These are phyloP conservation scores for Nixonia krombeini DNA, from an alignment of 1,140 invertebrate species.

Conservation along the genomic window DNA sequence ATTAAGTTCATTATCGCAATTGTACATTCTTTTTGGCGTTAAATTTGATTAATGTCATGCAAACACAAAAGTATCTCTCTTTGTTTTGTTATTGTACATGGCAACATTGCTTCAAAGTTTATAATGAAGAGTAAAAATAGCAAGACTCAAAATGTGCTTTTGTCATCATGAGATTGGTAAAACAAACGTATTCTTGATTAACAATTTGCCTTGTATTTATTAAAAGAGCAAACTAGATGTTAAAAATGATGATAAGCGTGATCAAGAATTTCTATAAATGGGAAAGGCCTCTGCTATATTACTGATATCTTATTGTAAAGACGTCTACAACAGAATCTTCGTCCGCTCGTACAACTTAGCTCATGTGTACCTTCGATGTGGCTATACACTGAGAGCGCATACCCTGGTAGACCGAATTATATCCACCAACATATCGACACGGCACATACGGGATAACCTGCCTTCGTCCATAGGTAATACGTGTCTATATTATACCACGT, in stretches of 20 bases:
- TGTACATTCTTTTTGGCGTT: too few relatives aligned
- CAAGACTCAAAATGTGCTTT: too few relatives aligned
- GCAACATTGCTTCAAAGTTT: too few relatives aligned
- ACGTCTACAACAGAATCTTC: conserved; percentile 62
- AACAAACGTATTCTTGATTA: not conserved
- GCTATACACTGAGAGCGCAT: conserved; percentile 54
- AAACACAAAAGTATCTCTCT: too few relatives aligned
- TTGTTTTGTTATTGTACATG: too few relatives aligned
- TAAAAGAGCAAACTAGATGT: not conserved
- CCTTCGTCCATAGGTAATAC: conserved; percentile 25
- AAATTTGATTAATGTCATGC: too few relatives aligned
- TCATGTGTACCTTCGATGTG: conserved; percentile 55
- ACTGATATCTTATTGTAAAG: conserved; percentile 58
- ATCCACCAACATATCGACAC: conserved; percentile 51
- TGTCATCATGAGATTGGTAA: too few relatives aligned
- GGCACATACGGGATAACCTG: conserved; percentile 15
- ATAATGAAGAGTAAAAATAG: too few relatives aligned
- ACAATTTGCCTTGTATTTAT: not conserved
- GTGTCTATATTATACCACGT: conserved; percentile 63
- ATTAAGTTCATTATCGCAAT: too few relatives aligned
- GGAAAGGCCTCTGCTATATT: conserved; percentile 50
- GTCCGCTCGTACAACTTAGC: conserved; percentile 29
- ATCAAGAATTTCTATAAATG: conserved; percentile 53
- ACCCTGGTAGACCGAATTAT: conserved; percentile 58
- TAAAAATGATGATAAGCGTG: conserved; percentile 36